A percentile compares a stretch with the other conserved stretches of the same genome.
Evolutionary conservation across 2,888 invertebrate genomes (phyloP).

Genomic region (Rhagophthalmus giganteus): DNA sequence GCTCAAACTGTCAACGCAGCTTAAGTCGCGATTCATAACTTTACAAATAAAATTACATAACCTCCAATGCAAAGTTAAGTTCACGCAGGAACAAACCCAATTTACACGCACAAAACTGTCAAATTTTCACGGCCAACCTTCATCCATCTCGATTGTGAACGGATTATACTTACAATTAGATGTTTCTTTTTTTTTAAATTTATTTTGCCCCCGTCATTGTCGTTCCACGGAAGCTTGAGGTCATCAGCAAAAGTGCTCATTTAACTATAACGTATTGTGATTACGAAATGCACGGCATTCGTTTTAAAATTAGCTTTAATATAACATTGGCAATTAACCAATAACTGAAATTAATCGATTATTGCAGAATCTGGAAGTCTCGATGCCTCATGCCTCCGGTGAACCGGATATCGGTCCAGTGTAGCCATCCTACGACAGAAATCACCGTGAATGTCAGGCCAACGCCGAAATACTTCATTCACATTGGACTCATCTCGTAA

Average conservation of each 20-base stretch:
- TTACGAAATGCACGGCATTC: neutral
- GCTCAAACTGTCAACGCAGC: too few species aligned
- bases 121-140: too few species aligned
- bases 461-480: conserved; percentile 46
- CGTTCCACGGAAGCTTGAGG: conserved; percentile 38
- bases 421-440: conserved; percentile 44
- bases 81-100: too few species aligned
- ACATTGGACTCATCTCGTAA: conserved; percentile 50
- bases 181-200: too few species aligned
- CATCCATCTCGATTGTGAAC: too few species aligned
- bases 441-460: conserved; percentile 43
- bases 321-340: conserved; percentile 29
- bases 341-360: conserved; percentile 41
- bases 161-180: too few species aligned
- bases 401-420: conserved; percentile 46
- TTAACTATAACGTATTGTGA: conserved; percentile 6
- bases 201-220: too few species aligned
- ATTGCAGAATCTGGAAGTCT: conserved; percentile 49
- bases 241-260: conserved; percentile 24
- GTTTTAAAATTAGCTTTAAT: conserved; percentile 11
- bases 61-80: too few species aligned
- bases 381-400: conserved; percentile 49
- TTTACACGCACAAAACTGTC: too few species aligned
- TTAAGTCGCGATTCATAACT: too few species aligned
- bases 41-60: too few species aligned